Evolutionary conservation across 2,797 vertebrate genomes (phyloP), one percentile per base, ranked within the genome.

Genomic region (Diglossa cyanea): DNA sequence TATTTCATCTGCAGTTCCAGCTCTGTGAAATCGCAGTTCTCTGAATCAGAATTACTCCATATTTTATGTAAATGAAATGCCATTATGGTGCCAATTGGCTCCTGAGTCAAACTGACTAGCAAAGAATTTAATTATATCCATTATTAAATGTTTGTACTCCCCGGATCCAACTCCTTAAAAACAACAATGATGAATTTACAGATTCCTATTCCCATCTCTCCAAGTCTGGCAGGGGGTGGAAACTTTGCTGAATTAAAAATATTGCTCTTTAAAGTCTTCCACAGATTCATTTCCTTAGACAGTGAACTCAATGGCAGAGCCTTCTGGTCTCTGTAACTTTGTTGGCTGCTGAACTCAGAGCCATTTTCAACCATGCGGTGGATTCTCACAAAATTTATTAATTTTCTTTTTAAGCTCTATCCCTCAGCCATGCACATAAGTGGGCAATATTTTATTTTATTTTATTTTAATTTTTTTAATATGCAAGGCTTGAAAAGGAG

Each of bases 71-170:
- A 97, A 95, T 95, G 70, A 95, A 95, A 87, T 82, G 60, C 44
- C 76, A 78, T 86, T 93, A 35, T 24, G 19, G 50, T 92, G 95
- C 94, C 94, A 97, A 57, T 54, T 97, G 96, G 94, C 94, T 95
- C 57, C 76, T 47, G 65, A 96, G 80, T 93, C 87, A 96, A 95
- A 84, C 78, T 89, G 86, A 81, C 78, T 66, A 94, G 89, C 58
- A 93, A 92, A 88, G 87, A 96, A 96, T 94, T 88, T 96, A 95
- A 97, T 97, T 92, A 97, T 90, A 93, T 86, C 83, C 86, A 93
- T 96, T 97, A 96, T 94, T 94, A 96, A 95, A 95, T 96, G 93
- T 95, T 96, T 96, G 92, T 70, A 74, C 68, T 95, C 37, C 53
- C 73, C 2, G 2, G 77, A 88, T 89, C 93, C 94, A 96, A 88